Evolutionary conservation across 2,888 invertebrate species (phyloP).

Genomic region (Lithophane leautieri): DNA sequence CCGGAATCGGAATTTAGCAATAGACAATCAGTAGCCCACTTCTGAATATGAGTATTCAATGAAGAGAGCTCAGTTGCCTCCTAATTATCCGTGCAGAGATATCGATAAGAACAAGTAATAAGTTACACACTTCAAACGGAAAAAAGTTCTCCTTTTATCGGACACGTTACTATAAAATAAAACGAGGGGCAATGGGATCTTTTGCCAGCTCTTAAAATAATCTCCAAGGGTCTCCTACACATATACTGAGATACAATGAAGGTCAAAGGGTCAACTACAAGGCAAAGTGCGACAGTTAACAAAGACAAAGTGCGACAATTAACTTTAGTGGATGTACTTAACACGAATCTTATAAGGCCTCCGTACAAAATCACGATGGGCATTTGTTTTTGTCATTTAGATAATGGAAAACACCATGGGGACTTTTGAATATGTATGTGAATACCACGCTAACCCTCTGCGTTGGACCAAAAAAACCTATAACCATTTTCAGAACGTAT

Average conservation of each 20-base stretch:
- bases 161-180: constrained; percentile 3
- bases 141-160: constrained; percentile 1
- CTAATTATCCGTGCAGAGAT: neutral
- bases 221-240: neutral
- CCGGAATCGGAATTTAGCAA: neutral
- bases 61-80: neutral
- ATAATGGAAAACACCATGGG: neutral
- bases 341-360: constrained; percentile 13
- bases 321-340: constrained; percentile 27
- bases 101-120: neutral
- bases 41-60: neutral
- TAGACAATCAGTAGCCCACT: neutral
- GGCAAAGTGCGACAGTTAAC: no score
- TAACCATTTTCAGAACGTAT: neutral
- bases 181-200: constrained; percentile 5
- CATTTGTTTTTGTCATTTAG: constrained; percentile 19
- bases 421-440: neutral
- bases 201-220: neutral
- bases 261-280: constrained; percentile 19
- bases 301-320: neutral
- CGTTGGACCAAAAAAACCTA: no score
- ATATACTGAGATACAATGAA: constrained; percentile 17
- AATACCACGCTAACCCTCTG: no score
- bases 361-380: neutral
- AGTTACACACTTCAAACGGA: neutral